Conservation (phyloP, 2,888 invertebrate species). For the Steinernema carpocapsae region DNA sequence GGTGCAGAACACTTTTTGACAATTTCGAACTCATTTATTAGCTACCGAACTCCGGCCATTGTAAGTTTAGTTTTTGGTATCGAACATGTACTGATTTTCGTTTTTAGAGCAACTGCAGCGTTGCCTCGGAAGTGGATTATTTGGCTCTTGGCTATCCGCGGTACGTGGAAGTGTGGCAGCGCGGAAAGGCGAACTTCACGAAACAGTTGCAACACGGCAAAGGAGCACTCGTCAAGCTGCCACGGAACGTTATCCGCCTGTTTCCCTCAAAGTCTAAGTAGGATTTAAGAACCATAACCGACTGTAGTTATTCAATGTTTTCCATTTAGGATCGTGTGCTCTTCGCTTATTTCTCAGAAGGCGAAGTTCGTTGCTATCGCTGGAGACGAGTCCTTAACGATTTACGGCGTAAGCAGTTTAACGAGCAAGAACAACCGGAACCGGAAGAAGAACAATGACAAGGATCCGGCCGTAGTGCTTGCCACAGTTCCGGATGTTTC, state of each 20-base stretch:
- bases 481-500: neutral
- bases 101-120: neutral
- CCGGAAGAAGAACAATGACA: neutral
- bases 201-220: neutral
- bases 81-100: neutral
- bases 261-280: constrained; percentile 1
- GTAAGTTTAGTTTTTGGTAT: neutral
- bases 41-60: neutral
- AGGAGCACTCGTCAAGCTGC: neutral
- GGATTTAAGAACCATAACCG: neutral
- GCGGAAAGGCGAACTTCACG: neutral
- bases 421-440: constrained; percentile 23
- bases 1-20: constrained; percentile 47
- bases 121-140: neutral
- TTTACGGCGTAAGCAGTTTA: neutral
- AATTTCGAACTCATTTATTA: neutral
- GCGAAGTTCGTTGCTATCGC: neutral
- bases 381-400: neutral
- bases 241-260: neutral
- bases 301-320: no score
- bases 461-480: neutral
- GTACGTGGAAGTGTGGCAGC: constrained; percentile 21
- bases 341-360: neutral
- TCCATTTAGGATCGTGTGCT: neutral
- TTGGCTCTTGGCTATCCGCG: neutral